Evolutionary conservation across 2,888 invertebrate genomes (phyloP).

Genomic region (Heliconius charithonia): DNA sequence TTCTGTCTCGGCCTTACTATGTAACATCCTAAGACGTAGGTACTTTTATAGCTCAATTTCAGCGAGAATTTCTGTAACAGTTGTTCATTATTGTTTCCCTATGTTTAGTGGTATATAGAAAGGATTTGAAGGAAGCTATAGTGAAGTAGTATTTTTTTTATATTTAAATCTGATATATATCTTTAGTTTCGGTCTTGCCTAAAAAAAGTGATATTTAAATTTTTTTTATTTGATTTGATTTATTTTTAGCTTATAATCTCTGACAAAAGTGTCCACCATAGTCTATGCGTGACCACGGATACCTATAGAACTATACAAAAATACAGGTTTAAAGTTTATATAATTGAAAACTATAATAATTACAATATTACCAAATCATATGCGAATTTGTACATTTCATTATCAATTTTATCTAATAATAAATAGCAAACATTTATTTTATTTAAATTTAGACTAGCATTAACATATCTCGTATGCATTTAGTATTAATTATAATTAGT

Average conservation of each 20-base stretch:
- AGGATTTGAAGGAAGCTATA: not conserved
- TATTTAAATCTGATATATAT: not conserved
- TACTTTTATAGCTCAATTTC: not conserved
- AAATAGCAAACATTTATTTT: too few species aligned
- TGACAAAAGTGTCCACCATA: not conserved
- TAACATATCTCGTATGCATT: not conserved
- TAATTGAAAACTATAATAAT: too few species aligned
- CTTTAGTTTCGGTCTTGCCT: too few species aligned
- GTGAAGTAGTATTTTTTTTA: not conserved
- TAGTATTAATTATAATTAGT: constrained; percentile 17
- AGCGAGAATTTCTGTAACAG: not conserved
- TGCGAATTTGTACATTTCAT: too few species aligned
- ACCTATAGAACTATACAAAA: not conserved
- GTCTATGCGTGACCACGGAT: not conserved
- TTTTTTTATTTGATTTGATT: too few species aligned
- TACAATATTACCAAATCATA: too few species aligned
- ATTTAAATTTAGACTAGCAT: too few species aligned
- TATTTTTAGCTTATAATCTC: too few species aligned
- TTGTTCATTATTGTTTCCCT: not conserved
- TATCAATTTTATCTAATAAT: too few species aligned
- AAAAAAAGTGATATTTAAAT: too few species aligned
- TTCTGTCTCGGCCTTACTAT: not conserved
- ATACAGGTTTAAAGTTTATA: too few species aligned
- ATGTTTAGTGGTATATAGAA: not conserved
- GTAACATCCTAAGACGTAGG: not conserved